Evolutionary conservation across 2,888 invertebrate species (phyloP), one percentile per base, ranked within the genome.

Genomic region (Isoperla grammatica): DNA sequence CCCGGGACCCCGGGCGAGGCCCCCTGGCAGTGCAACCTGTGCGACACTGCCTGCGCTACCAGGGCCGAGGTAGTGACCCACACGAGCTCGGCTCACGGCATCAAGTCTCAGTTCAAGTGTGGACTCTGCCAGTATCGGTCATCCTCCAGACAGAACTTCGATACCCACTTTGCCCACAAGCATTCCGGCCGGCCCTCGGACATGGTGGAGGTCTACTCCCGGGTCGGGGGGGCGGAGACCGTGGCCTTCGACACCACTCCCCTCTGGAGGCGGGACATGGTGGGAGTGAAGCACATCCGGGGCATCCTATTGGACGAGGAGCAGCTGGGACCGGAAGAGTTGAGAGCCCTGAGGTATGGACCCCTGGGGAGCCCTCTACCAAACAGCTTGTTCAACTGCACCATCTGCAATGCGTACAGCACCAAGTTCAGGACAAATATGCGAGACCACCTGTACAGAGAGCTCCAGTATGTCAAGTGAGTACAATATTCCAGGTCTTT

Each of bases 31-130:
- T 89, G 89, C 68, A 84, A 83, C 13, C 69, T 86, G 23, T 89
- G 89, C 68, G 78, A 81, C 50, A 82, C 79, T 67, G 79, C 80
- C 59, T 81, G 80, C 63, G 74, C 78, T 62, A 79, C 82, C 1
- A 81, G 83, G 20, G 76, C 78, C 0, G 84, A 83, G 48, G 81
- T 87, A 35, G 74, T 77, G 0, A 74, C 76, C 0, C 89, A 89
- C 68, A 82, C 82, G 35, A 69, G 73, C 1, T 75, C 74, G 35
- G 68, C 72, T 6, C 91, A 92, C 69, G 77, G 80, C 29, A 79
- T 86, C 1, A 83, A 82, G 61, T 78, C 80, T 68, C 88, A 87
- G 65, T 90, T 78, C 71, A 85, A 85, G 67, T 91, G 91, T 68
- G 79, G 79, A 0, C 75, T 85, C 62, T 92, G 91, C 66, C 70